These are phyloP conservation scores for Prunella himalayana DNA, from an alignment of 2,113 vertebrate genomes.

Conservation along the genomic window DNA sequence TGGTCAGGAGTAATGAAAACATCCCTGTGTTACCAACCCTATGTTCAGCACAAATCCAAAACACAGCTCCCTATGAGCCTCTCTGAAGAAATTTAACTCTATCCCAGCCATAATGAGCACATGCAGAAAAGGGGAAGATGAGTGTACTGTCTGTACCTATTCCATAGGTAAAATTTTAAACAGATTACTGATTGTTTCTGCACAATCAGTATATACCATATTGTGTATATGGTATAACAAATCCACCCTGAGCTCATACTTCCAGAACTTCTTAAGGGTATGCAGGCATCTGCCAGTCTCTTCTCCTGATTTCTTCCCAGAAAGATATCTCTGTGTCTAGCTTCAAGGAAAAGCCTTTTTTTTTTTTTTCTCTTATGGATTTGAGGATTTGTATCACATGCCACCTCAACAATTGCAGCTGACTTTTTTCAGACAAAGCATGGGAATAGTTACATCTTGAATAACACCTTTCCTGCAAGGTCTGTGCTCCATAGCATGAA, in stretches of 20 bases:
- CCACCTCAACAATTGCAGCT: background rate
- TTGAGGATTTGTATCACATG: background rate
- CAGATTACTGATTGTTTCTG: background rate
- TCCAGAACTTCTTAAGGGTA: background rate
- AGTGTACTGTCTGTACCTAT: background rate
- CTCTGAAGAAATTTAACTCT: background rate
- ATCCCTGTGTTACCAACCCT: background rate
- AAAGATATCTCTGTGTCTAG: background rate
- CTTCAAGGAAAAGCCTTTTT: background rate
- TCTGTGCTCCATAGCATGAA: background rate
- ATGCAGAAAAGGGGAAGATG: background rate
- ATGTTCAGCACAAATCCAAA: background rate
- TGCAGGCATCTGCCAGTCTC: background rate
- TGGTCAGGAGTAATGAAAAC: background rate
- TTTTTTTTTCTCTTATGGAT: background rate
- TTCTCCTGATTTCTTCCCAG: background rate
- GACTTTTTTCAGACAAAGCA: background rate
- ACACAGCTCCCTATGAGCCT: fast-evolving
- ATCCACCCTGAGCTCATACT: background rate
- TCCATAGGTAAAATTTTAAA: background rate
- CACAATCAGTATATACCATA: too few species aligned
- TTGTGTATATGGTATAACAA: background rate
- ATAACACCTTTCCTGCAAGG: background rate
- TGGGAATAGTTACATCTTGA: background rate
- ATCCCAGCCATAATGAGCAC: background rate